Conservation (phyloP, 2,113 vertebrate genomes). For the Pan troglodytes region NHGRI_mPanTro3-v2.1_pri NC_072401.2:77015501-77016000, state of each 20-base stretch:
- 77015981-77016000: neutral
- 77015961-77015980: neutral
- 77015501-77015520: neutral
- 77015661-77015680: neutral
- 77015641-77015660: neutral
- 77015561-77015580: neutral
- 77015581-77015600: neutral
- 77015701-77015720: neutral
- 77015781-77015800: neutral
- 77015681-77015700: neutral
- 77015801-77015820: neutral
- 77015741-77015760: neutral
- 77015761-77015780: neutral
- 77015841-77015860: neutral
- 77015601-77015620: neutral
- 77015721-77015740: no score
- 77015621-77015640: neutral
- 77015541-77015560: neutral
- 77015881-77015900: neutral
- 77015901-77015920: neutral
- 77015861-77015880: neutral
- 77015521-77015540: neutral
- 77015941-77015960: neutral
- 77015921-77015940: neutral
- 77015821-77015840: neutral